Conservation (phyloP, 2,797 vertebrate species). For the Sardinella longiceps region DNA sequence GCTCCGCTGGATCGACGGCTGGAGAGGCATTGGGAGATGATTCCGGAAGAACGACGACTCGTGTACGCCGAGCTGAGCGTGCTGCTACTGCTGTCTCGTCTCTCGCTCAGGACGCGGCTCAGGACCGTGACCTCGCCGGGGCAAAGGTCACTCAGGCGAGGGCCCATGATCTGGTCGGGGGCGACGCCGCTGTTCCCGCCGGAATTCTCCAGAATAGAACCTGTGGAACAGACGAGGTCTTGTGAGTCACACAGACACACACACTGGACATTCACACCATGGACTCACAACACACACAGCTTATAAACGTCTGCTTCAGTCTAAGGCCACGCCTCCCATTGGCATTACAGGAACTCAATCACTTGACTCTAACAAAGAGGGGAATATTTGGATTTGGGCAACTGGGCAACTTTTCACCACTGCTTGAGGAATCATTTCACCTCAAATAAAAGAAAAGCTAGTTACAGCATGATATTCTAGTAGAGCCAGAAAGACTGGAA, state of each 20-base stretch:
- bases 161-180: conserved; percentile 71
- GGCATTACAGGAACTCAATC: no score
- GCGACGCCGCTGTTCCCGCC: conserved; percentile 67
- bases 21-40: conserved; percentile 87
- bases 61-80: conserved; percentile 87
- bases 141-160: conserved; percentile 76
- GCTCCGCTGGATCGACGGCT: conserved; percentile 90
- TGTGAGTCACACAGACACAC: neutral
- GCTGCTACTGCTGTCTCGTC: conserved; percentile 87
- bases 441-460: no score
- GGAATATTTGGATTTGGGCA: no score
- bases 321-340: no score
- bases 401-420: no score
- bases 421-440: no score
- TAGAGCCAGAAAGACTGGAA: no score
- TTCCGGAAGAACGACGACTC: conserved; percentile 89
- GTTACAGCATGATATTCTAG: no score
- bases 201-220: conserved; percentile 77
- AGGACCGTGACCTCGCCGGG: conserved; percentile 75
- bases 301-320: no score
- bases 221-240: conserved; percentile 58
- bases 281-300: neutral
- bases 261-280: no score
- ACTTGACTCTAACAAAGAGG: no score
- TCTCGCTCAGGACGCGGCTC: conserved; percentile 80